Percentiles rank a stretch among this genome's conserved stretches.
These are phyloP conservation scores for Trialeurodes vaporariorum DNA, from an alignment of 1,140 invertebrate species.

Conservation along the genomic window DNA sequence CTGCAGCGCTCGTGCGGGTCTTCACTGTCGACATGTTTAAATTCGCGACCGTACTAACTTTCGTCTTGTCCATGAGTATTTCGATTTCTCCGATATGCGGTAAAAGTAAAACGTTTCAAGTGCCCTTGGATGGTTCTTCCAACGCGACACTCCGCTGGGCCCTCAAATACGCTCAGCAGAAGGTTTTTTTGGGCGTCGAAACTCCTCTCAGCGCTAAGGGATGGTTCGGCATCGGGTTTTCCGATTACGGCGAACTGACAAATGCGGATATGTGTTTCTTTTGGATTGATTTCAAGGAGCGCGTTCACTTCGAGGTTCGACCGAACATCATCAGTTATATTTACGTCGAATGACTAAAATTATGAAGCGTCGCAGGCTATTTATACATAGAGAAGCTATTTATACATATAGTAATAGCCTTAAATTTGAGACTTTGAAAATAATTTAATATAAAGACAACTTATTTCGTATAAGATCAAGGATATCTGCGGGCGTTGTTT, in stretches of 20 bases:
- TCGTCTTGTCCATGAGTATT: too few species aligned
- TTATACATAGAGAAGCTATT: not conserved
- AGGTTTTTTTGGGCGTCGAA: constrained; percentile 17
- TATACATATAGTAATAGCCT: too few species aligned
- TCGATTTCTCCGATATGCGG: too few species aligned
- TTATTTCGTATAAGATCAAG: too few species aligned
- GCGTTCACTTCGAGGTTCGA: constrained; percentile 56
- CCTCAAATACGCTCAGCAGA: constrained; percentile 16
- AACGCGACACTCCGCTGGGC: constrained; percentile 23
- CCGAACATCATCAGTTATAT: too few species aligned
- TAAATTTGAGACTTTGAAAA: too few species aligned
- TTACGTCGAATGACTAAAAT: too few species aligned
- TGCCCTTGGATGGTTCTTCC: constrained; percentile 23
- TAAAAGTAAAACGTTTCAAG: constrained; percentile 1
- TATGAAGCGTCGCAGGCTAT: constrained; percentile 22
- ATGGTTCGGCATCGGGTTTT: constrained; percentile 87
- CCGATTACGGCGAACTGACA: constrained; percentile 63
- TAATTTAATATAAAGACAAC: too few species aligned
- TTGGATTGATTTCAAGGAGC: constrained; percentile 54
- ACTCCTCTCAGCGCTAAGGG: constrained; percentile 21
- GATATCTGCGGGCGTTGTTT: too few species aligned
- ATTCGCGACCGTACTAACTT: too few species aligned
- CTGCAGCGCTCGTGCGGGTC: too few species aligned
- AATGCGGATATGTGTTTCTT: constrained; percentile 78
- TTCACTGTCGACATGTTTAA: too few species aligned